A percentile compares a stretch with the other conserved stretches of the same genome.
Evolutionary conservation across 2,113 vertebrate genomes (phyloP).

Genomic region (Platichthys stellatus): DNA sequence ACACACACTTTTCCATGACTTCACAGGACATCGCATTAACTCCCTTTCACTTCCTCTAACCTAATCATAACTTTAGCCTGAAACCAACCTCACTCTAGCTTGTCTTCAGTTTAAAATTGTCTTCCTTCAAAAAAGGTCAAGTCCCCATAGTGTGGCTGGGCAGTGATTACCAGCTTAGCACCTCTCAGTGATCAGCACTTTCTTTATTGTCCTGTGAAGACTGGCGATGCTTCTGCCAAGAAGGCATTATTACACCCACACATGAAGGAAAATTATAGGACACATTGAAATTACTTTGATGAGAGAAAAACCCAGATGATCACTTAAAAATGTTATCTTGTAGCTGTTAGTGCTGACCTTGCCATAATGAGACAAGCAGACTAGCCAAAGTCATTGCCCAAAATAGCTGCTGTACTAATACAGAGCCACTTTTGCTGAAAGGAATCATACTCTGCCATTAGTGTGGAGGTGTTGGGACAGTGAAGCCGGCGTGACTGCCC

Average conservation of each 20-base stretch:
- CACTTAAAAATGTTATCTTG: constrained; percentile 3
- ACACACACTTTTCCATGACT: too few relatives aligned
- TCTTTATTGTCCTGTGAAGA: constrained; percentile 1
- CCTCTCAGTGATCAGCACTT: not conserved
- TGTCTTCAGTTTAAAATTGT: too few relatives aligned
- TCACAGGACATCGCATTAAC: not conserved
- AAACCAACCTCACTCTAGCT: not conserved
- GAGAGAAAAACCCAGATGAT: constrained; percentile 16
- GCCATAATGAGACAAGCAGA: not conserved
- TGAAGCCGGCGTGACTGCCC: not conserved
- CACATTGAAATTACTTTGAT: not conserved
- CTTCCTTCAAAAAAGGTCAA: too few relatives aligned
- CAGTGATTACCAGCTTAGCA: too few relatives aligned
- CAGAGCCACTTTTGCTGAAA: constrained; percentile 22
- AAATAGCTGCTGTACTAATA: constrained; percentile 22
- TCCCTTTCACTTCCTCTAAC: too few relatives aligned
- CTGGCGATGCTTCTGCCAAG: constrained; percentile 1
- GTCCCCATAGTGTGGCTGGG: too few relatives aligned
- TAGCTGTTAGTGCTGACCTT: constrained; percentile 17
- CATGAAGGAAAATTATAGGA: not conserved
- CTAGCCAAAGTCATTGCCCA: constrained; percentile 24
- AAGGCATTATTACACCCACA: not conserved
- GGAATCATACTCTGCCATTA: constrained; percentile 8
- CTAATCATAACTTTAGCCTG: too few relatives aligned
- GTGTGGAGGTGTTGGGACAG: constrained; percentile 1